These are phyloP conservation scores for Diaperis boleti DNA, from an alignment of 2,888 invertebrate genomes.

Conservation along the genomic window DNA sequence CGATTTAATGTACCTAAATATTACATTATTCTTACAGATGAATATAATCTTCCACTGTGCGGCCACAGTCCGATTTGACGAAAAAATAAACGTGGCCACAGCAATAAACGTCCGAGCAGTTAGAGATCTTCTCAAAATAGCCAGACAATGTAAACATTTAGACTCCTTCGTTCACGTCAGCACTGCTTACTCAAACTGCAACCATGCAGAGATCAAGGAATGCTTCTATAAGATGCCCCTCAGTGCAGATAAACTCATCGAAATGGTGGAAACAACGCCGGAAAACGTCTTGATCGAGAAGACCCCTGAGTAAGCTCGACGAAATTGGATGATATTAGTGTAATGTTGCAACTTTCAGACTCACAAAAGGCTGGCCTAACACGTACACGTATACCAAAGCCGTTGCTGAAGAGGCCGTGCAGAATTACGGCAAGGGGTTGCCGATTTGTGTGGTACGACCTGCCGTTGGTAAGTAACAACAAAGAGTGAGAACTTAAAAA, in stretches of 20 bases:
- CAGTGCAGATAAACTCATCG: slow-evolving; percentile 64
- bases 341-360: slow-evolving; percentile 60
- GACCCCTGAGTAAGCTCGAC: slow-evolving; percentile 1
- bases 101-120: slow-evolving; percentile 68
- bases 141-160: slow-evolving; percentile 69
- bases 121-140: slow-evolving; percentile 65
- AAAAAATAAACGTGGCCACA: slow-evolving; percentile 66
- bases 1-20: no score
- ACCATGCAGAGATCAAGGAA: slow-evolving; percentile 53
- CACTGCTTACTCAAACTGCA: slow-evolving; percentile 56
- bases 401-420: slow-evolving; percentile 74
- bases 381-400: slow-evolving; percentile 82
- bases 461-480: slow-evolving; percentile 66
- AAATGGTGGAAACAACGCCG: slow-evolving; percentile 59
- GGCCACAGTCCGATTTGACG: slow-evolving; percentile 70
- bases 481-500: not conserved
- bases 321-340: not conserved
- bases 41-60: slow-evolving; percentile 62
- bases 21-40: no score
- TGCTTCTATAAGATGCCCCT: slow-evolving; percentile 67
- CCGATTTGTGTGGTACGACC: slow-evolving; percentile 78
- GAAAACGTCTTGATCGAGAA: slow-evolving; percentile 51
- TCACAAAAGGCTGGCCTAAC: slow-evolving; percentile 73
- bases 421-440: slow-evolving; percentile 68
- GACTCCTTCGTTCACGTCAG: slow-evolving; percentile 61